Evolutionary conservation across 1,140 invertebrate species (phyloP).

Genomic region (Bombus confusus): DNA sequence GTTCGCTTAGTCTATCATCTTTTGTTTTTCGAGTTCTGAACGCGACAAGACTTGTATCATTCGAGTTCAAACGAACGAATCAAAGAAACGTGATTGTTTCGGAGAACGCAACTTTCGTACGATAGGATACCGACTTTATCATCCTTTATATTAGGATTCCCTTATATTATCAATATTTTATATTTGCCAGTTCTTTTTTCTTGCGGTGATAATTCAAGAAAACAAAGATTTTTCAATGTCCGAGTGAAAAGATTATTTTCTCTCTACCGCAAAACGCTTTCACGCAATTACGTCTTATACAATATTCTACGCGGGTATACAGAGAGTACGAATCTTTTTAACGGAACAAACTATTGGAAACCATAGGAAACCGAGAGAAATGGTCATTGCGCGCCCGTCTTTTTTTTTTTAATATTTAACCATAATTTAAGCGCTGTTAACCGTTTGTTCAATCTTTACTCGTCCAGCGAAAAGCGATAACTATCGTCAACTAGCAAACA

Average conservation of each 20-base stretch:
- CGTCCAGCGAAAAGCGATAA: background rate
- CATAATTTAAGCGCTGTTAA: too few relatives aligned
- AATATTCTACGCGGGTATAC: background rate
- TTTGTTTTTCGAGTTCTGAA: background rate
- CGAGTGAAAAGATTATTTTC: too few relatives aligned
- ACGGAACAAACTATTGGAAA: background rate
- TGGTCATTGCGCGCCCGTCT: too few relatives aligned
- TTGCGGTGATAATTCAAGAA: background rate
- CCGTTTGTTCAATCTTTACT: background rate
- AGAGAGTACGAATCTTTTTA: background rate
- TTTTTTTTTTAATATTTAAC: background rate
- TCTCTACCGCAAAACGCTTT: background rate
- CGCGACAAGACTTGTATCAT: too few relatives aligned
- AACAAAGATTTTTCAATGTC: background rate
- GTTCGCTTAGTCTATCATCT: background rate
- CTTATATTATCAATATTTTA: background rate
- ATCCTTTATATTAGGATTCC: too few relatives aligned
- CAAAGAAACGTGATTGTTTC: too few relatives aligned
- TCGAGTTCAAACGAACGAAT: too few relatives aligned
- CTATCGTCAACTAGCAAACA: conserved; percentile 31
- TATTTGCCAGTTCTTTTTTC: background rate
- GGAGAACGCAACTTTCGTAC: too few relatives aligned
- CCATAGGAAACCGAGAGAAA: too few relatives aligned
- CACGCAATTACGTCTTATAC: background rate
- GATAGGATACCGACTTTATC: too few relatives aligned